Percentiles rank a stretch among this genome's conserved stretches.
Evolutionary conservation across 2,888 invertebrate species (phyloP).

Genomic region (Erebia epiphron): DNA sequence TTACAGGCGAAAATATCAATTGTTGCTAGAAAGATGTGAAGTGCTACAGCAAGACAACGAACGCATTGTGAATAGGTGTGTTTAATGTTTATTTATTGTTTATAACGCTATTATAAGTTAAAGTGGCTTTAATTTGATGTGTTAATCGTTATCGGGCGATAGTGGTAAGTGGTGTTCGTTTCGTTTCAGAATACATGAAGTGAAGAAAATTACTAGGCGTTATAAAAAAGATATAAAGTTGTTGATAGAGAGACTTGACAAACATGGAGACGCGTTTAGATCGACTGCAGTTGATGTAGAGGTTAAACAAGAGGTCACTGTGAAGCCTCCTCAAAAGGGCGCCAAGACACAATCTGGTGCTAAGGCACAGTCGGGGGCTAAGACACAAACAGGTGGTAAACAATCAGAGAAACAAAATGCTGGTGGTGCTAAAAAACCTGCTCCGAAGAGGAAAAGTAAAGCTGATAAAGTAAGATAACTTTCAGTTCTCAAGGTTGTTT

Average conservation of each 20-base stretch:
- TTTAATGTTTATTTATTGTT: conserved; percentile 49
- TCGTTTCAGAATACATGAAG: conserved; percentile 85
- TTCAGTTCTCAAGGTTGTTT: background rate
- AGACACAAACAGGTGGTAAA: conserved; percentile 56
- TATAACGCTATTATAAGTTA: conserved; percentile 38
- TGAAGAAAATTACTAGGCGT: conserved; percentile 86
- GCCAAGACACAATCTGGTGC: conserved; percentile 53
- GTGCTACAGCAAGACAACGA: conserved; percentile 90
- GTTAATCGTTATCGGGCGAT: conserved; percentile 40
- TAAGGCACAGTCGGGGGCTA: conserved; percentile 52
- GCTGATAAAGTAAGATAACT: conserved; percentile 77
- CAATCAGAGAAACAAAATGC: conserved; percentile 64
- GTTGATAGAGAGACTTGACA: conserved; percentile 86
- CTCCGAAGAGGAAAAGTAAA: conserved; percentile 83
- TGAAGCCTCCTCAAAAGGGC: conserved; percentile 52
- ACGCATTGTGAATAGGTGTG: conserved; percentile 86
- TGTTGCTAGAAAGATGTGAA: conserved; percentile 88
- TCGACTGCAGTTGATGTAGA: conserved; percentile 84
- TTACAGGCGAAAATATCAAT: conserved; percentile 88
- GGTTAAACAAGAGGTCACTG: conserved; percentile 62
- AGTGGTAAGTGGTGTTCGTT: conserved; percentile 42
- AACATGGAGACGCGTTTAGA: conserved; percentile 87
- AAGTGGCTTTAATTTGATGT: conserved; percentile 36
- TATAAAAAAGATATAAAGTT: conserved; percentile 87
- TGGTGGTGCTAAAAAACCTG: conserved; percentile 65